Conservation (phyloP, 2,888 invertebrate species). For the Lepidonotus clava region DNA sequence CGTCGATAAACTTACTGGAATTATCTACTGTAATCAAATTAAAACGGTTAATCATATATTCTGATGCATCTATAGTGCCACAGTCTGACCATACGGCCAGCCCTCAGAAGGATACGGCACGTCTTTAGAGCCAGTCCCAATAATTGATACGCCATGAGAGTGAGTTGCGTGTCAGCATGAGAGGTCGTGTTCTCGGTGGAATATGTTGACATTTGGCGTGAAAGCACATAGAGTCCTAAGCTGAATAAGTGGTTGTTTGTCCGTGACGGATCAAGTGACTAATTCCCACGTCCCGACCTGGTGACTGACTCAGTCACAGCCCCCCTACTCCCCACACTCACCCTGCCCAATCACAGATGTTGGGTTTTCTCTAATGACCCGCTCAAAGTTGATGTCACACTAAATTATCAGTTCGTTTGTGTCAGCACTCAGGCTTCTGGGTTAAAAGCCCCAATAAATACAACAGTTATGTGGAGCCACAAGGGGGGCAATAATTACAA, state of each 20-base stretch:
- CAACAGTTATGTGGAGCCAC: constrained; percentile 22
- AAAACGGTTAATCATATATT: too few species aligned
- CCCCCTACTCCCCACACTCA: not conserved
- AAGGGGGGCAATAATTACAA: not conserved
- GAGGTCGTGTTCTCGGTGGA: not conserved
- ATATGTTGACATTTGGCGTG: not conserved
- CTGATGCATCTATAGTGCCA: too few species aligned
- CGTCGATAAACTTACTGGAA: too few species aligned
- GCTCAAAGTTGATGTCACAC: not conserved
- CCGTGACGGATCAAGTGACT: not conserved
- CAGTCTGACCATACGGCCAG: too few species aligned
- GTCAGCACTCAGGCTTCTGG: not conserved
- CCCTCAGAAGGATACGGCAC: too few species aligned
- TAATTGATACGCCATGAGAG: too few species aligned
- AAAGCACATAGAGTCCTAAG: not conserved
- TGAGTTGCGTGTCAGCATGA: too few species aligned
- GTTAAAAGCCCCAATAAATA: constrained; percentile 40
- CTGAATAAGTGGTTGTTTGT: constrained; percentile 23
- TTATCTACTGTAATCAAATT: too few species aligned
- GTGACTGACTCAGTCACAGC: not conserved
- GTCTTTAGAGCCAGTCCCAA: too few species aligned
- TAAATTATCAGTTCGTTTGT: not conserved
- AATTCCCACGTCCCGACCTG: not conserved
- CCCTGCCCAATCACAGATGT: constrained; percentile 22
- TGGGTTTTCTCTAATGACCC: constrained; percentile 43